Percentiles rank a stretch among this genome's conserved stretches.
Conservation (phyloP, 2,113 vertebrate species). For the Plecturocebus donacophilus region DNA sequence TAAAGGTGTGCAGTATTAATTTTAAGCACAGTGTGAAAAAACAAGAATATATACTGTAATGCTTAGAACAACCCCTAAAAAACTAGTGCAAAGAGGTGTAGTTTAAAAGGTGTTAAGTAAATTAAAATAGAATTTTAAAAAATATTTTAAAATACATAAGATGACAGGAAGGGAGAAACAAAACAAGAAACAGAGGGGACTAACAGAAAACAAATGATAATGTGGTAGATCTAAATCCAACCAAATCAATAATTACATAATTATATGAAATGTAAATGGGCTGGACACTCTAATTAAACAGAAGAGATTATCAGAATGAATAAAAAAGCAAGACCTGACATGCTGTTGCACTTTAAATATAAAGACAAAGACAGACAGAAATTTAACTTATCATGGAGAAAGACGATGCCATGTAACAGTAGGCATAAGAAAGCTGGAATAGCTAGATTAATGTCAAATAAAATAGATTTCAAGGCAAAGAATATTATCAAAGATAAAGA, state of each 20-base stretch:
- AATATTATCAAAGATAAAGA: conserved; percentile 39
- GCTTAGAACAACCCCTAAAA: neutral
- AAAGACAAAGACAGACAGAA: conserved; percentile 27
- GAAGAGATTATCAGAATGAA: conserved; percentile 33
- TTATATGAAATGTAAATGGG: neutral
- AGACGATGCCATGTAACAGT: neutral
- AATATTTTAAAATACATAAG: neutral
- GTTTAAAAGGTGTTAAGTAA: neutral
- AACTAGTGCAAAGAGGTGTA: neutral
- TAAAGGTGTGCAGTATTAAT: neutral
- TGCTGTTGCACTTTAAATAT: neutral
- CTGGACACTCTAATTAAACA: neutral
- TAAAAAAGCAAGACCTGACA: neutral
- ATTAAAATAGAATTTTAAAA: neutral
- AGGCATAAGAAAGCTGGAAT: neutral
- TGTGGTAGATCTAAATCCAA: conserved; percentile 27
- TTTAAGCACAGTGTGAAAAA: conserved; percentile 3
- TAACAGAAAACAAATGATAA: conserved; percentile 43
- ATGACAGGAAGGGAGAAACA: neutral
- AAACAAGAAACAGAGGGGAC: neutral
- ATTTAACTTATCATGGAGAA: neutral
- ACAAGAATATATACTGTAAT: neutral
- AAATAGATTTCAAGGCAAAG: neutral
- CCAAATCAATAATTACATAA: conserved; percentile 12
- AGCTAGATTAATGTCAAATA: neutral